These are phyloP conservation scores for Rhinophrynus dorsalis DNA, from an alignment of 2,797 vertebrate genomes.

Conservation along the genomic window DNA sequence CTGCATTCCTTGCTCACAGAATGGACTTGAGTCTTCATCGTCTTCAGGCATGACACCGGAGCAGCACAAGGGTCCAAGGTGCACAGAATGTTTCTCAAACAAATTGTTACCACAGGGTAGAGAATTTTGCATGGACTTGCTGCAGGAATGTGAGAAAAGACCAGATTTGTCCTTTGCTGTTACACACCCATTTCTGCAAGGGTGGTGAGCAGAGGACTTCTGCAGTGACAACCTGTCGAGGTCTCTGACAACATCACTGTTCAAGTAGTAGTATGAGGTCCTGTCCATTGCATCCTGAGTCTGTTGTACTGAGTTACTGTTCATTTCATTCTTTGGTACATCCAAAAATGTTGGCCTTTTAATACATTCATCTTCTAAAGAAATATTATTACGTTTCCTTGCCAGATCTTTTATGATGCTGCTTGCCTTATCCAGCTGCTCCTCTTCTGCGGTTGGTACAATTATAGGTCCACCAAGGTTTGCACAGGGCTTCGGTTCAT, in stretches of 20 bases:
- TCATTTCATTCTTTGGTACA: conserved; percentile 66
- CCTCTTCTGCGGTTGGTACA: conserved; percentile 83
- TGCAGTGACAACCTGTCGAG: conserved; percentile 79
- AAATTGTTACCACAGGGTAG: conserved; percentile 65
- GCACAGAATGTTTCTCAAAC: conserved; percentile 70
- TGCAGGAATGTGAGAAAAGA: conserved; percentile 53
- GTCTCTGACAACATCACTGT: conserved; percentile 77
- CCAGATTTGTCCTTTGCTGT: conserved; percentile 52
- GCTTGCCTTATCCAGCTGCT: conserved; percentile 60
- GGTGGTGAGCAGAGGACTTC: conserved; percentile 59
- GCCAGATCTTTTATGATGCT: conserved; percentile 51
- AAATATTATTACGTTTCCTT: conserved; percentile 56
- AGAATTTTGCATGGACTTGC: conserved; percentile 60
- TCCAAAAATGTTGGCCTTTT: conserved; percentile 62
- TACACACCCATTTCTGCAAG: conserved; percentile 33
- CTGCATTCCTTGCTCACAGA: conserved; percentile 71
- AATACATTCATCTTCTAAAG: conserved; percentile 59
- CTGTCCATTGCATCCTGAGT: conserved; percentile 55
- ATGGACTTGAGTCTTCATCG: conserved; percentile 66
- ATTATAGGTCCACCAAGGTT: conserved; percentile 77
- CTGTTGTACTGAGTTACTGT: conserved; percentile 49
- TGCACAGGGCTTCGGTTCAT: conserved; percentile 71
- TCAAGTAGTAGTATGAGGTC: conserved; percentile 62
- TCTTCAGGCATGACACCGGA: conserved; percentile 81
- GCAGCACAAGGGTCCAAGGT: conserved; percentile 75